Conservation (phyloP, 2,797 vertebrate species). For the Ctenosaura bakeri region DNA sequence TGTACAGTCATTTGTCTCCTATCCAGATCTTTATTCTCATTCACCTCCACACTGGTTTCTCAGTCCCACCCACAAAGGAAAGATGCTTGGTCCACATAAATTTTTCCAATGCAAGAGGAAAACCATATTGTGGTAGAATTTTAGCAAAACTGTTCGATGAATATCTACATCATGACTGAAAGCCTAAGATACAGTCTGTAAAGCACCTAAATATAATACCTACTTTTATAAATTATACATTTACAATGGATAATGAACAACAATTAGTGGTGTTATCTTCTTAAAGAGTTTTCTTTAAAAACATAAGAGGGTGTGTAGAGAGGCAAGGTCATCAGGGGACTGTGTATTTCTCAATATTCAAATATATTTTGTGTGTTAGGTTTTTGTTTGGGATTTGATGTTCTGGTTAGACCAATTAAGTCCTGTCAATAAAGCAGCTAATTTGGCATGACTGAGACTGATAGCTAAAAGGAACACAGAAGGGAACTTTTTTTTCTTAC, state of each 20-base stretch:
- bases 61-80: neutral
- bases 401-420: neutral
- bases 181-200: neutral
- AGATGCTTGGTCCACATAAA: neutral
- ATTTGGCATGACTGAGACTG: neutral
- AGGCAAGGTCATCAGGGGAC: neutral
- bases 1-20: neutral
- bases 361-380: neutral
- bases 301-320: neutral
- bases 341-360: neutral
- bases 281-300: neutral
- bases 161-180: neutral
- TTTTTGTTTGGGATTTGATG: neutral
- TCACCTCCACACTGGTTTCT: neutral
- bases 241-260: neutral
- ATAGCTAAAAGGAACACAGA: too few species aligned
- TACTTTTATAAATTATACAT: neutral
- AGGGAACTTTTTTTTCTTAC: conserved; percentile 64
- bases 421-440: neutral
- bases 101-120: neutral
- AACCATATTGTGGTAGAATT: too few species aligned
- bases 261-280: neutral
- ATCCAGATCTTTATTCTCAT: neutral
- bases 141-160: neutral
- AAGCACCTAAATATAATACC: neutral